phyloP scores from a whole-genome alignment of 2,797 vertebrate species.

The Thaleichthys pacificus region DNA sequence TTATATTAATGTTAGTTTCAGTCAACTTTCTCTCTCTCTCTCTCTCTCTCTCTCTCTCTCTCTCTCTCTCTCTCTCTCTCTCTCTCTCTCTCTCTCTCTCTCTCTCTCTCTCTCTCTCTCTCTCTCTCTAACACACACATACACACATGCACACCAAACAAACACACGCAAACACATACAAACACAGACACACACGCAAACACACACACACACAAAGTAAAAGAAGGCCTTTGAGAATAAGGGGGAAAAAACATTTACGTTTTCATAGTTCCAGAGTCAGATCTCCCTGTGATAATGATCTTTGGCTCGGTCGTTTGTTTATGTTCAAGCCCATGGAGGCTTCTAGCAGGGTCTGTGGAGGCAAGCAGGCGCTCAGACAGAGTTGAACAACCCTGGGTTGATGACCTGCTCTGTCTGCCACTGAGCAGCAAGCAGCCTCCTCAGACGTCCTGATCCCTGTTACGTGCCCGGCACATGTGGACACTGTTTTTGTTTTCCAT shows the following conservation, averaged over 20 bases:
- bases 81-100: too few species aligned
- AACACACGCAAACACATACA: conserved; percentile 1
- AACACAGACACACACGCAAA: conserved; percentile 4
- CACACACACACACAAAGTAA: background rate
- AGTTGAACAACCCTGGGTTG: background rate
- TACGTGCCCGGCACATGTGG: too few species aligned
- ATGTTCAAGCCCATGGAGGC: conserved; percentile 43
- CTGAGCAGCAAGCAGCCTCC: background rate
- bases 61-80: too few species aligned
- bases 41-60: too few species aligned
- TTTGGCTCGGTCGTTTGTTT: conserved; percentile 48
- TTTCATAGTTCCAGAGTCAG: too few species aligned
- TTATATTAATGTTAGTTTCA: too few species aligned
- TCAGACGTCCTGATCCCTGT: background rate
- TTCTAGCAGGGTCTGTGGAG: conserved; percentile 39
- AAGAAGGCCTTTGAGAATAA: conserved; percentile 5
- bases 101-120: too few species aligned
- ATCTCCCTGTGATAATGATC: conserved; percentile 37
- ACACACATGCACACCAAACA: background rate
- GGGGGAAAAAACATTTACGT: background rate
- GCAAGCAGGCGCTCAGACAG: conserved; percentile 22
- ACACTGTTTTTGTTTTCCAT: too few species aligned
- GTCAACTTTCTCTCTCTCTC: too few species aligned
- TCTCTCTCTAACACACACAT: background rate
- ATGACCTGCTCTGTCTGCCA: background rate